Base-by-base conservation (phyloP, 2,797 vertebrate species). In the Hemibagrus guttatus region DNA sequence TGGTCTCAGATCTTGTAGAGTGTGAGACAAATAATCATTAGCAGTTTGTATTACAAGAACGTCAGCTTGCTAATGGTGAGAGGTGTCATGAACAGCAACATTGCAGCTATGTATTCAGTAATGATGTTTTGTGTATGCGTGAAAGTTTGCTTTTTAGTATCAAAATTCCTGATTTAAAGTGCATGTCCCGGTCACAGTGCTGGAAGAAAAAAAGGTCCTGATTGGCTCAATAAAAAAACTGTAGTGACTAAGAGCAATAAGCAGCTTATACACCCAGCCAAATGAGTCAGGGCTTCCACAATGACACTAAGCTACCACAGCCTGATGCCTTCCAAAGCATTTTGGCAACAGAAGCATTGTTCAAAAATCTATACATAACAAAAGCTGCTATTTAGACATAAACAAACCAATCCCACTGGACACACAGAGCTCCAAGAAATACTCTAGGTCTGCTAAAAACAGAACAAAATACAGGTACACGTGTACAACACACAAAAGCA, bases 241-340 rank as follows among this genome's bases (percentile, higher is more conserved):
- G 85, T 87, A 31, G 85, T 63, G 88, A 85, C 85, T 78, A 75
- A 85, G 83, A 85, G 63, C 88, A 87, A 88, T 86, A 80, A 84
- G 69, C 81, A 68, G 85, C 88, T 88, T 88, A 87, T 63, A 89
- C 63, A 26, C 74, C 63, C 42, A 61, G 79, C 14, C 85, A 90
- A 90, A 85, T 81, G 69, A 86, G 80, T 49, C 28, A 23, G 58
- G 58, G 82, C 71, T 90, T 87, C 78, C 59, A 63, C 46, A 52
- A 84, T 76, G 69, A 81, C 71, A 49, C 79, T 64, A 46, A 81
- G 69, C 61, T 75, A 78, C 79, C 58, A 81, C 23, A 35, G 66
- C 61, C 78, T 84, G 42, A 63, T 86, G 58, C 63, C 78, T 69
- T 85, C 28, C 61, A 61, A 84, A 83, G 52, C 75, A 86, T 81